Percentiles rank a stretch among this genome's conserved stretches.
These are phyloP conservation scores for Bemisia tabaci DNA, from an alignment of 1,140 invertebrate genomes.

Conservation along the genomic window DNA sequence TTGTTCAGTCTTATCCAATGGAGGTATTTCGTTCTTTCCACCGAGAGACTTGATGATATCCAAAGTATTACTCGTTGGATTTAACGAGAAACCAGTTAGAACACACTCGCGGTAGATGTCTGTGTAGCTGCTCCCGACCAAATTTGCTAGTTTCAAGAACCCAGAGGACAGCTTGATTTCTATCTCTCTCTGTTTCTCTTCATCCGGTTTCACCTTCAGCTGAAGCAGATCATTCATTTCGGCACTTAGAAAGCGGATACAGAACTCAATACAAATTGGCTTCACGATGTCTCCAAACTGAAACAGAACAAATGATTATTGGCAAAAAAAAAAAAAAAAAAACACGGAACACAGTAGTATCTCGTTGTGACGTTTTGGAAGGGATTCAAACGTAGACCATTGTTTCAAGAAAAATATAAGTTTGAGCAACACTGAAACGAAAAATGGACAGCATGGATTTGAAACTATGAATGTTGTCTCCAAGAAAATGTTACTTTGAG, in stretches of 20 bases:
- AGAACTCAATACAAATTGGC: slow-evolving; percentile 52
- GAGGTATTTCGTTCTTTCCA: not conserved
- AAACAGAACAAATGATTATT: slow-evolving; percentile 22
- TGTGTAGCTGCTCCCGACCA: slow-evolving; percentile 29
- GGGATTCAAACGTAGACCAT: too few species aligned
- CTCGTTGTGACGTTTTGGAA: too few species aligned
- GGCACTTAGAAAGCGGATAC: slow-evolving; percentile 52
- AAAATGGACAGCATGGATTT: too few species aligned
- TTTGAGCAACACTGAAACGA: too few species aligned
- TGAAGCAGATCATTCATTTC: slow-evolving; percentile 62
- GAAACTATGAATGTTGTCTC: too few species aligned
- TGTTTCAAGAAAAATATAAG: too few species aligned
- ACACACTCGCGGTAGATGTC: slow-evolving; percentile 44
- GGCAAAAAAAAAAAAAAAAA: too few species aligned
- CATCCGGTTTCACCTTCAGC: slow-evolving; percentile 41
- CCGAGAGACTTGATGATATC: slow-evolving; percentile 34
- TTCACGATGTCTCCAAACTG: slow-evolving; percentile 45
- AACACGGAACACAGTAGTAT: too few species aligned
- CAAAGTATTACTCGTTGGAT: slow-evolving; percentile 39
- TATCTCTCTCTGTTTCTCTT: slow-evolving; percentile 36
- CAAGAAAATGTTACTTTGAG: too few species aligned
- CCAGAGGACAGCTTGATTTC: slow-evolving; percentile 39
- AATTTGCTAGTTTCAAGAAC: slow-evolving; percentile 41
- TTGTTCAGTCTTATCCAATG: not conserved
- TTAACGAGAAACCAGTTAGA: slow-evolving; percentile 47